Evolutionary conservation across 2,113 vertebrate genomes (phyloP).

Genomic region (Otis tarda): DNA sequence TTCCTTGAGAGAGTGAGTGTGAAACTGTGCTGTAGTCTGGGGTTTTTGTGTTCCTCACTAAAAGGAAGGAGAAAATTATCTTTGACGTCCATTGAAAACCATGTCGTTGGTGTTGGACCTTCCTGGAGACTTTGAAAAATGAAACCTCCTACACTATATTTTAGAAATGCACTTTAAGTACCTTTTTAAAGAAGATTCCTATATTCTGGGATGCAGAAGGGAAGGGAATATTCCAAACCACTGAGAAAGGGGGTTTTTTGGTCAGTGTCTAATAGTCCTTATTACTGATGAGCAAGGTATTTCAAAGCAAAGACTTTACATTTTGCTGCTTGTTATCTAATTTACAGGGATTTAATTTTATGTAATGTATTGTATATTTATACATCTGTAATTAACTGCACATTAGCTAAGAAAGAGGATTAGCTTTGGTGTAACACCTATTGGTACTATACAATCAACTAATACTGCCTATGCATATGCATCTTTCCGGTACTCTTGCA

Average conservation of each 20-base stretch:
- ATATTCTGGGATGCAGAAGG: background rate
- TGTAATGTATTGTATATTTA: conserved; percentile 83
- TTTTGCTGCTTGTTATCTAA: conserved; percentile 76
- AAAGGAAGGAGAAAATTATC: background rate
- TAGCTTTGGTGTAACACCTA: background rate
- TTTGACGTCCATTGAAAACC: background rate
- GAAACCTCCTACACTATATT: conserved; percentile 9
- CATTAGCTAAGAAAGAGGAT: conserved; percentile 68
- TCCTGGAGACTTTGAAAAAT: background rate
- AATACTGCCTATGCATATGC: background rate
- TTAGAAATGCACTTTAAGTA: conserved; percentile 60
- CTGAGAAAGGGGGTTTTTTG: background rate
- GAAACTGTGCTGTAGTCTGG: background rate
- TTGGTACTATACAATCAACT: background rate
- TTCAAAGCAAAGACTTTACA: conserved; percentile 85
- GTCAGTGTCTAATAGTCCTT: background rate
- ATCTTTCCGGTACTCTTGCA: background rate
- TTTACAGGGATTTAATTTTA: conserved; percentile 79
- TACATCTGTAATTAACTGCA: conserved; percentile 90
- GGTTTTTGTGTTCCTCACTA: background rate
- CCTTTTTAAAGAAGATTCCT: conserved; percentile 21
- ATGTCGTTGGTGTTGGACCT: background rate
- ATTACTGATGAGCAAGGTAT: background rate
- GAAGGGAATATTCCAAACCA: background rate
- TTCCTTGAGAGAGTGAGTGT: background rate